phyloP scores from a whole-genome alignment of 2,888 invertebrate species.

The Dasypogon diadema region DNA sequence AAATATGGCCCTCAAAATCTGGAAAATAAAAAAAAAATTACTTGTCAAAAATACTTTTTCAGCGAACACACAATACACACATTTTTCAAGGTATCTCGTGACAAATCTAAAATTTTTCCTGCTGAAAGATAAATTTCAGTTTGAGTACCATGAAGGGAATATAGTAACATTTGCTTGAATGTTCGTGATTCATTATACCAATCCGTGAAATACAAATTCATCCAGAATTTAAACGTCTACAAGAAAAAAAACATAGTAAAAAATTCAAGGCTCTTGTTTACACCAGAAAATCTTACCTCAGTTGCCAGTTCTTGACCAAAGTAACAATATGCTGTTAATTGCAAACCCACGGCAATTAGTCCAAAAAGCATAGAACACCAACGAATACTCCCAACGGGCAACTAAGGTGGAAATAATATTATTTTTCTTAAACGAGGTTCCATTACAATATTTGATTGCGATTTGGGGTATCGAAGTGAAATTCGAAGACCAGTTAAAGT shows the following conservation, averaged over 20 bases:
- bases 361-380: conserved; percentile 20
- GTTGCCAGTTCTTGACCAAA: conserved; percentile 33
- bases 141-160: conserved; percentile 20
- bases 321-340: conserved; percentile 29
- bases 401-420: too few relatives aligned
- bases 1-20: conserved; percentile 14
- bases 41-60: background rate
- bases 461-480: too few relatives aligned
- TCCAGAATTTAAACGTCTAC: conserved; percentile 15
- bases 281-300: conserved; percentile 18
- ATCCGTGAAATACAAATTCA: background rate
- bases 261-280: too few relatives aligned
- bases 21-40: background rate
- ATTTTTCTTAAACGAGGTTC: too few relatives aligned
- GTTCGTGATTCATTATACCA: conserved; percentile 25
- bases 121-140: conserved; percentile 14
- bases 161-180: conserved; percentile 29
- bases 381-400: conserved; percentile 20
- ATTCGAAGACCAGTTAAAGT: too few relatives aligned
- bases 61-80: background rate
- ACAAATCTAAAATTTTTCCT: conserved; percentile 29
- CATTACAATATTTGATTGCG: too few relatives aligned
- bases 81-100: conserved; percentile 30
- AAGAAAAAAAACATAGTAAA: too few relatives aligned
- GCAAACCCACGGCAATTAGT: conserved; percentile 4